phyloP scores from a whole-genome alignment of 2,797 vertebrate species.

The Furcifer pardalis region DNA sequence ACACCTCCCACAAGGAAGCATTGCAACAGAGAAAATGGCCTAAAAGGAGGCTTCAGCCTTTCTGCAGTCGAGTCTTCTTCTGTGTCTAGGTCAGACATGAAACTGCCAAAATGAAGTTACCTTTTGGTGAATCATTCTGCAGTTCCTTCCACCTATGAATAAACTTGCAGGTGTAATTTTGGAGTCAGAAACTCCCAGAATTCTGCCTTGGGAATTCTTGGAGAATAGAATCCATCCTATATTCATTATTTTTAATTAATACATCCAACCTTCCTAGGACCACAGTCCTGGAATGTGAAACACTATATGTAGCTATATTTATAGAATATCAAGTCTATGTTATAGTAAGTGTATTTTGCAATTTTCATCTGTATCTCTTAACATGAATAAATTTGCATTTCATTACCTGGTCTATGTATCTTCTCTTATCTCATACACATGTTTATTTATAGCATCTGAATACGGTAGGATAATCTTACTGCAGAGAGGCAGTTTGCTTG shows the following conservation, averaged over 20 bases:
- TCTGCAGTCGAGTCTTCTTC: too few species aligned
- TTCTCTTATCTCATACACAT: background rate
- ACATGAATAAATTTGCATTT: background rate
- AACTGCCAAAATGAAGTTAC: too few species aligned
- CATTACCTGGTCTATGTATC: background rate
- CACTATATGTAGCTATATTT: background rate
- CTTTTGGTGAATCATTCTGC: too few species aligned
- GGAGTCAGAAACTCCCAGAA: background rate
- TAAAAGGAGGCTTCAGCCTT: background rate
- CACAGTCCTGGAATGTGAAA: background rate
- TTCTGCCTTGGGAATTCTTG: background rate
- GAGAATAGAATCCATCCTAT: background rate
- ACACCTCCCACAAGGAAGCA: too few species aligned
- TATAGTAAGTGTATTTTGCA: background rate
- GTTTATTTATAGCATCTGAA: background rate
- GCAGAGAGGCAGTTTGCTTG: background rate
- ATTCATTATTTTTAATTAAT: background rate
- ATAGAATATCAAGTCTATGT: background rate
- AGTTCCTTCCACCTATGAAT: too few species aligned
- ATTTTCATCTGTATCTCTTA: background rate
- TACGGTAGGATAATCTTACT: background rate
- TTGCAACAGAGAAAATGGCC: too few species aligned
- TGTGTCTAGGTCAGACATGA: background rate
- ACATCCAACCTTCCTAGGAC: background rate
- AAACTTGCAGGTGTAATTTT: background rate